Conservation (phyloP, 2,797 vertebrate species). For the Aplochiton taeniatus region DNA sequence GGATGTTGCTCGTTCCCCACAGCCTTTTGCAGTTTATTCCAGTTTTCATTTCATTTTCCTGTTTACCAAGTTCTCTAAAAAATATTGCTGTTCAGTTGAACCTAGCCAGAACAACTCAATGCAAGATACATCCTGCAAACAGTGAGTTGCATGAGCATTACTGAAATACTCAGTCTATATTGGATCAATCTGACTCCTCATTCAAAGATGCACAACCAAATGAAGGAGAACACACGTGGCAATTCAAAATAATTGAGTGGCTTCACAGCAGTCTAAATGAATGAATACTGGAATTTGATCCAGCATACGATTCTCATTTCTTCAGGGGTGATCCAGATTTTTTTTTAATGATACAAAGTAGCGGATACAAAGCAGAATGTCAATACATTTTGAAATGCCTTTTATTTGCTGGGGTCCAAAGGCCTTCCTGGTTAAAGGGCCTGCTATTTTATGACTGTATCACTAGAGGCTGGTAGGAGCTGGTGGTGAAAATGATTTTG, state of each 20-base stretch:
- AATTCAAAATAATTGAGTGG: constrained; percentile 44
- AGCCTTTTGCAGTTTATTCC: constrained; percentile 1
- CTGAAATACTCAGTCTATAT: constrained; percentile 25
- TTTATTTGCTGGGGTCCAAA: not conserved
- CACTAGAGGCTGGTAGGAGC: constrained; percentile 14
- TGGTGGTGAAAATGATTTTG: constrained; percentile 26
- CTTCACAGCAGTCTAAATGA: constrained; percentile 28
- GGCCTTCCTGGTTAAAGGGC: constrained; percentile 6
- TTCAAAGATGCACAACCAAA: constrained; percentile 29
- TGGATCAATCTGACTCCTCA: constrained; percentile 26
- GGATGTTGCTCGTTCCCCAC: too few relatives aligned
- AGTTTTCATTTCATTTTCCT: constrained; percentile 28
- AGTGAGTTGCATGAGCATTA: constrained; percentile 48
- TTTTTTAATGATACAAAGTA: not conserved
- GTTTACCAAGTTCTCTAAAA: constrained; percentile 32
- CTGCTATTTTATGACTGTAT: constrained; percentile 20
- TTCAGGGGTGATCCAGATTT: constrained; percentile 3
- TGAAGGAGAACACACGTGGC: constrained; percentile 25
- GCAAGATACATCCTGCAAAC: constrained; percentile 22
- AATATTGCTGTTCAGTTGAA: constrained; percentile 17
- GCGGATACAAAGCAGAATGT: not conserved
- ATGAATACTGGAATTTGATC: constrained; percentile 37
- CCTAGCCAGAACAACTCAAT: constrained; percentile 24
- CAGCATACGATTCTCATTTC: constrained; percentile 29
- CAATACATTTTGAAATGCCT: constrained; percentile 2